Conservation (phyloP, 2,113 vertebrate species). For the Rhegmatorhina hoffmannsi region DNA sequence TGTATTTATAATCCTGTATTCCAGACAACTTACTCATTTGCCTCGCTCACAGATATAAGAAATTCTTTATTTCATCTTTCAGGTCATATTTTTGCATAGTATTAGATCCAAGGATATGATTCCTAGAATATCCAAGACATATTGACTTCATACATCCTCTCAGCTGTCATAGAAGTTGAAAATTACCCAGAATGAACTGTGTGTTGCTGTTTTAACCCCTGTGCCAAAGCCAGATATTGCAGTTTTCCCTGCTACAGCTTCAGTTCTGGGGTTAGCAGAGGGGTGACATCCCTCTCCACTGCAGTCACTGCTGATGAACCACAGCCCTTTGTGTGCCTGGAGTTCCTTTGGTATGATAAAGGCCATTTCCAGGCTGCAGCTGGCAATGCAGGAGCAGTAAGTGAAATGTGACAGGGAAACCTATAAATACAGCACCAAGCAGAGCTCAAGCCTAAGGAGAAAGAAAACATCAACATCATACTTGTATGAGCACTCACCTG, state of each 20-base stretch:
- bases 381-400: neutral
- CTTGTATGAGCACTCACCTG: neutral
- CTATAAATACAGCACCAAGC: neutral
- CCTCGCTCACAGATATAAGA: neutral
- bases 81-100: neutral
- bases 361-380: neutral
- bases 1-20: neutral
- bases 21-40: neutral
- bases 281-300: neutral
- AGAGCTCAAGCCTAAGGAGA: neutral
- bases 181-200: neutral
- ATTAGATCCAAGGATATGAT: neutral
- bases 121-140: neutral
- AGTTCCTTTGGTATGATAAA: neutral
- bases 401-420: neutral
- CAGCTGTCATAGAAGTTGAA: neutral
- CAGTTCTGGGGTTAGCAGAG: neutral
- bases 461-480: neutral
- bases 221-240: neutral
- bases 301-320: neutral
- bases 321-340: neutral
- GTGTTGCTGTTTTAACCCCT: neutral
- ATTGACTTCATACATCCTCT: neutral
- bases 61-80: neutral
- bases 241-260: neutral